Conservation (phyloP, 2,888 invertebrate species). For the Diaprepes abbreviatus region DNA sequence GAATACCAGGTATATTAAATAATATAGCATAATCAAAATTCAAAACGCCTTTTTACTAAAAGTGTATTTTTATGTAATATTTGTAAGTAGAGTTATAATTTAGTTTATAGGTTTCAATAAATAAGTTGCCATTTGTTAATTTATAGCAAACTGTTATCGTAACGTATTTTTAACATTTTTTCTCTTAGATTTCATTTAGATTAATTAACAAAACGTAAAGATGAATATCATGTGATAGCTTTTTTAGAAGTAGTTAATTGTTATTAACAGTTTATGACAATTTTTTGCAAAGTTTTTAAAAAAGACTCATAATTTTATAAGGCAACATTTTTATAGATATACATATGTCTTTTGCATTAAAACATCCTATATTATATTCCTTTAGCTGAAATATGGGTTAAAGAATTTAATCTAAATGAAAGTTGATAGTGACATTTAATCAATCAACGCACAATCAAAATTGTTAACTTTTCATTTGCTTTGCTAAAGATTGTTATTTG, state of each 20-base stretch:
- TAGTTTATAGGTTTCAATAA: conserved; percentile 4
- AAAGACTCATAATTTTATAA: no score
- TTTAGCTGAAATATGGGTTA: no score
- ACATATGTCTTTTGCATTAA: no score
- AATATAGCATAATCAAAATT: background rate
- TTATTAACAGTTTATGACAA: background rate
- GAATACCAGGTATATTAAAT: no score
- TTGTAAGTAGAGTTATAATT: conserved; percentile 11
- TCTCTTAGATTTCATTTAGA: background rate
- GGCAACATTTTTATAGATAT: no score
- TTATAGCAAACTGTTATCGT: conserved; percentile 10
- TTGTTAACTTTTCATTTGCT: background rate
- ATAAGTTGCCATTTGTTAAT: conserved; percentile 25
- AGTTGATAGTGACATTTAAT: background rate
- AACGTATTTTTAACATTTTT: conserved; percentile 1
- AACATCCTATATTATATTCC: no score
- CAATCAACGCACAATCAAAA: no score
- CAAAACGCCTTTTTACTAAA: background rate
- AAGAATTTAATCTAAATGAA: background rate
- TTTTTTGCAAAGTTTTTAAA: conserved; percentile 15
- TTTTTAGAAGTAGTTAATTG: conserved; percentile 16
- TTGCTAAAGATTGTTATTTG: conserved; percentile 15
- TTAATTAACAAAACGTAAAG: background rate
- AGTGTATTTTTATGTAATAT: conserved; percentile 16
- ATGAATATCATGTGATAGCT: conserved; percentile 27